Evolutionary conservation across 2,888 invertebrate species (phyloP), one percentile per base, ranked within the genome.

Genomic region (Tortricodes alternella): DNA sequence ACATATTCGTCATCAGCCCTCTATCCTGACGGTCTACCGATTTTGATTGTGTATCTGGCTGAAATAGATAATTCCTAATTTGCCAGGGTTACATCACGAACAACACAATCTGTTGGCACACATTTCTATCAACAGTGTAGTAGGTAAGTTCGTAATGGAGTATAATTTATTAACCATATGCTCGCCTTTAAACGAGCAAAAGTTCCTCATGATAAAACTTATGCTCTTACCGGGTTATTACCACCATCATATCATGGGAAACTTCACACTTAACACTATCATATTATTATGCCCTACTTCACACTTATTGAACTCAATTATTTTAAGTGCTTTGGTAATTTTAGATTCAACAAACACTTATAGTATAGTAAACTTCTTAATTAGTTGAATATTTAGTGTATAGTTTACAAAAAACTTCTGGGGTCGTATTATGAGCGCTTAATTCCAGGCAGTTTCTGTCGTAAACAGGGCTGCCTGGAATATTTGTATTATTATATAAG

Each of bases 121-220:
- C 8, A 4, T 27, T 4, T n/a, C 27, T n/a, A 27, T 0, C 4
- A 27, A 1, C 27, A n/a, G 27, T 27, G n/a, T n/a, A 29, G 27
- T 27, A 27, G 9, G 23, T 29, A 15, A 39, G 39, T 38, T 32
- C 19, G 27, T 46, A 37, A 46, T 53, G 8, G 29, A 8, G 8
- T 16, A 13, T 46, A 53, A 53, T 53, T 53, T 48, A 48, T 34
- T n/a, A 9, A 21, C 24, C 46, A 24, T 35, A 19, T 29, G 19
- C 21, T 49, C 16, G 16, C 24, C 23, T 41, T 41, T 24, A 15
- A 9, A 15, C 27, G 27, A 49, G 27, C 27, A 15, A 41, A 55
- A 55, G 19, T 55, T 55, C 4, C 38, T 37, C 44, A 35, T 48
- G 11, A 37, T 55, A 49, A 55, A 55, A 55, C 49, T 55, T 55